phyloP scores from a whole-genome alignment of 2,797 vertebrate genomes.

The Mus caroli region DNA sequence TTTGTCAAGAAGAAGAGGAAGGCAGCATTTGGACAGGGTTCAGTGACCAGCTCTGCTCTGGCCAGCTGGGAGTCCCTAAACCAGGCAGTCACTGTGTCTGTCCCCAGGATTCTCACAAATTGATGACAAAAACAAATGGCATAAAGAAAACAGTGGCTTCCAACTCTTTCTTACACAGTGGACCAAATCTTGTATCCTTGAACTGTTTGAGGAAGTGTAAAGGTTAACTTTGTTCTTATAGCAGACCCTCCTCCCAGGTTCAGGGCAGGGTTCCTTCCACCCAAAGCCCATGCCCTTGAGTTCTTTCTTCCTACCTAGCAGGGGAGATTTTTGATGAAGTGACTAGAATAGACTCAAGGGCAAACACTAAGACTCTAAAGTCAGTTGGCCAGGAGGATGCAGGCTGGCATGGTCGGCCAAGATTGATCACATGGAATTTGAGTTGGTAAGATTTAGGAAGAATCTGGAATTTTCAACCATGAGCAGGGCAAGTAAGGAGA shows the following conservation, averaged over 20 bases:
- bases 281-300: background rate
- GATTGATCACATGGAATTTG: background rate
- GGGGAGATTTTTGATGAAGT: too few relatives aligned
- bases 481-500: background rate
- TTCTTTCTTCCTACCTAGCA: accelerated
- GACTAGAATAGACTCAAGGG: too few relatives aligned
- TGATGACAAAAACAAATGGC: background rate
- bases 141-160: background rate
- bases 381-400: accelerated
- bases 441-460: background rate
- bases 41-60: background rate
- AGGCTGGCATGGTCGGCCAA: background rate
- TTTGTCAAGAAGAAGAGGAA: background rate
- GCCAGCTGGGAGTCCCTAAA: background rate
- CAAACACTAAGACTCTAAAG: background rate
- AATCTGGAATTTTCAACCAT: accelerated
- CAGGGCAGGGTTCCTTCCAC: background rate
- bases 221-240: background rate
- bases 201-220: too few relatives aligned
- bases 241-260: background rate
- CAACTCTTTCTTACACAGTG: accelerated
- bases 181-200: background rate
- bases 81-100: background rate
- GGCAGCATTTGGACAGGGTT: accelerated
- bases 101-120: background rate